phyloP scores from a whole-genome alignment of 2,888 invertebrate genomes.

The Rhimphoctona megacephalus region DNA sequence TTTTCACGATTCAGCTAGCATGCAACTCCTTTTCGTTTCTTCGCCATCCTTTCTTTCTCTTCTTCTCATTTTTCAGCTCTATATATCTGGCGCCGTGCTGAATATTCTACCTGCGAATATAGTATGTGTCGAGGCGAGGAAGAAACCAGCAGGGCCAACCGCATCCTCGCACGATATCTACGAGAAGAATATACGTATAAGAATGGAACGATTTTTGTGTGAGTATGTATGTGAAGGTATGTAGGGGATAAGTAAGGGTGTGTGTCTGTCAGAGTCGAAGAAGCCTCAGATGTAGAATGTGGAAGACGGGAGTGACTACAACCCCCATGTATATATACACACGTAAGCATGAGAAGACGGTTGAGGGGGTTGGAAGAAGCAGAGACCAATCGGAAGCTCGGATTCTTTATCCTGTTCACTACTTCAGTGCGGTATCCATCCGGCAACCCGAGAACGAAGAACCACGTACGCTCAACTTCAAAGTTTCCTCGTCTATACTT shows the following conservation, averaged over 20 bases:
- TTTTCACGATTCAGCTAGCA: conserved; percentile 64
- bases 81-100: conserved; percentile 41
- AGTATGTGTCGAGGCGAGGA: conserved; percentile 60
- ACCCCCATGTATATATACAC: conserved; percentile 43
- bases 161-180: conserved; percentile 50
- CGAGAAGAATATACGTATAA: conserved; percentile 71
- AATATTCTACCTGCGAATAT: conserved; percentile 68
- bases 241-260: background rate
- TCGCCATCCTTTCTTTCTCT: conserved; percentile 49
- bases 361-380: conserved; percentile 74
- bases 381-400: conserved; percentile 83
- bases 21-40: conserved; percentile 57
- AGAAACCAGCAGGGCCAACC: conserved; percentile 62
- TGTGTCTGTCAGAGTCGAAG: conserved; percentile 35
- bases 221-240: conserved; percentile 9
- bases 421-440: conserved; percentile 75
- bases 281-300: conserved; percentile 66
- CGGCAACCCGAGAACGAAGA: conserved; percentile 76
- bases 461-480: conserved; percentile 59
- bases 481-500: conserved; percentile 46
- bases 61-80: conserved; percentile 48
- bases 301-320: conserved; percentile 51
- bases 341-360: conserved; percentile 52
- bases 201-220: conserved; percentile 46
- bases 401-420: conserved; percentile 80